Evolutionary conservation across 2,888 invertebrate species (phyloP), one percentile per base, ranked within the genome.

Genomic region (Stictocephala bisonia): DNA sequence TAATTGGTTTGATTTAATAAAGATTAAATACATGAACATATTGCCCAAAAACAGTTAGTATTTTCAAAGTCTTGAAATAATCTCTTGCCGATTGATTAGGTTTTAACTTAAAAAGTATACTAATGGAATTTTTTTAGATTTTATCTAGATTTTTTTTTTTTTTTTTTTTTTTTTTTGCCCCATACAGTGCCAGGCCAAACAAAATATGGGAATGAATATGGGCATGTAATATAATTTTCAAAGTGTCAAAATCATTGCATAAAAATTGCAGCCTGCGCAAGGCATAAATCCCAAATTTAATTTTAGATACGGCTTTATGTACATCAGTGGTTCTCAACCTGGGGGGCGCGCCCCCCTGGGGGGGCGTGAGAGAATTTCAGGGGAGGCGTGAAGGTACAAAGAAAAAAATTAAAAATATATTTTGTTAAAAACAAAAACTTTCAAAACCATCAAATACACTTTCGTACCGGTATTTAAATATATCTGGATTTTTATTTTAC

Each of bases 1-100:
- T n/a, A n/a, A n/a, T n/a, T 44, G 44, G n/a, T 44, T 44, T 44
- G 44, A 44, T 4, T 44, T 4, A 15, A 35, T 44, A 18, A 7
- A 44, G 4, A n/a, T 3, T 44, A 44, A 7, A 6, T n/a, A 15
- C 44, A 13, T 7, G 13, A 44, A 44, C 44, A 44, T n/a, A 44
- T 13, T 44, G 6, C 44, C 44, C 44, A 3, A 15, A 44, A 13
- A 44, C 6, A 7, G 44, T 44, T 4, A 44, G 44, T 44, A 44
- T 44, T 44, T 44, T 44, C n/a, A 44, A 44, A 3, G 4, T 44
- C 44, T 44, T 44, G 44, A 44, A 44, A 44, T 44, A 44, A 44
- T 44, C 44, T 44, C 44, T 44, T 44, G 4, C 44, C 44, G 44
- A 44, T 13, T 44, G 44, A 44, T 44, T 18, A 7, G 44, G 44